These are phyloP conservation scores for Bubo scandiacus DNA, from an alignment of 2,113 vertebrate species.

Conservation along the genomic window DNA sequence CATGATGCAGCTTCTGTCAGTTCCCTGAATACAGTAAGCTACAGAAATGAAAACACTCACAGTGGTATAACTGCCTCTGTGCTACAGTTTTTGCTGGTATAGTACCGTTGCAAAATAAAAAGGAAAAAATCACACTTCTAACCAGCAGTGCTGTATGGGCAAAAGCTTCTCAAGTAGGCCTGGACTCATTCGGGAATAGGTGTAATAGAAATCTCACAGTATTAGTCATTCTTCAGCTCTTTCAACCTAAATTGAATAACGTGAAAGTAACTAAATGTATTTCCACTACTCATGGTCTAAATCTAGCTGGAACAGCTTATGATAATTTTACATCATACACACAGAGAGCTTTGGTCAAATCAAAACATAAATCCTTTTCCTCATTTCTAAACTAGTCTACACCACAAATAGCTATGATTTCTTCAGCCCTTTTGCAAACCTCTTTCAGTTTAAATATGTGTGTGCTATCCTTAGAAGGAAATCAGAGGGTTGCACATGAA, in stretches of 20 bases:
- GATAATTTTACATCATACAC: background rate
- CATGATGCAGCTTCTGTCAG: background rate
- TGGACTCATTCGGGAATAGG: conserved; percentile 23
- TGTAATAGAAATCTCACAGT: conserved; percentile 26
- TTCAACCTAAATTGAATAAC: background rate
- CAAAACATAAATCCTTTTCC: conserved; percentile 1
- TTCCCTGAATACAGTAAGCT: background rate
- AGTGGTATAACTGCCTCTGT: background rate
- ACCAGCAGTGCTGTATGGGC: background rate
- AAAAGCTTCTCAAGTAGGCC: background rate
- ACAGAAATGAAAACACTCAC: background rate
- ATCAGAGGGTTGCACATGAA: background rate
- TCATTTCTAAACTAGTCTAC: background rate
- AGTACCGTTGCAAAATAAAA: background rate
- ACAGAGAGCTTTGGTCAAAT: conserved; percentile 3
- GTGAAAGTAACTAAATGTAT: background rate
- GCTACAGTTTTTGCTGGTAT: background rate
- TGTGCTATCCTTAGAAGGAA: background rate
- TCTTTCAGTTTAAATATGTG: background rate
- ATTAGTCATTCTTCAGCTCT: conserved; percentile 35
- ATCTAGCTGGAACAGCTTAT: background rate
- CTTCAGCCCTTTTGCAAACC: background rate
- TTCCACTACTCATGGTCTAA: conserved; percentile 4
- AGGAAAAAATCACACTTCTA: background rate
- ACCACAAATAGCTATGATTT: background rate